Evolutionary conservation across 2,888 invertebrate species (phyloP).

Genomic region (Cancer borealis): DNA sequence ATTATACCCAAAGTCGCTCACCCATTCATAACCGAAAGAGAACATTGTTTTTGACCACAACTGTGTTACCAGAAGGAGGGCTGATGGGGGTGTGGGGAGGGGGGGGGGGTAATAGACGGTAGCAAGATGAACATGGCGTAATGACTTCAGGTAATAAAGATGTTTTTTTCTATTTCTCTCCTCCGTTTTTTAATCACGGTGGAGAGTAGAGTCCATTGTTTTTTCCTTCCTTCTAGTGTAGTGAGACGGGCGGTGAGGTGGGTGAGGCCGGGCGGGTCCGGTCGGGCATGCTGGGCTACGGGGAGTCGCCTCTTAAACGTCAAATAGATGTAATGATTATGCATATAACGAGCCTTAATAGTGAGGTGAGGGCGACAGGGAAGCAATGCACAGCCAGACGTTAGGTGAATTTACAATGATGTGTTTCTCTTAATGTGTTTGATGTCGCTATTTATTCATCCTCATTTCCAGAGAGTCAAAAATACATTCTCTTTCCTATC

Average conservation of each 20-base stretch:
- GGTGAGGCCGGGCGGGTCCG: too few species aligned
- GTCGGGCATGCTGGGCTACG: background rate
- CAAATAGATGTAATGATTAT: background rate
- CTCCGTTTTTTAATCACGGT: too few species aligned
- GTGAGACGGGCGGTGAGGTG: too few species aligned
- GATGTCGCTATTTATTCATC: background rate
- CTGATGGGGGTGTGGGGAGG: background rate
- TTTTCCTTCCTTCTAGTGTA: too few species aligned
- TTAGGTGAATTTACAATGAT: background rate
- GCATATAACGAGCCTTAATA: slow-evolving; percentile 10
- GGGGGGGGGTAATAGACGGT: background rate
- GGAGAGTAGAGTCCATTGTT: too few species aligned
- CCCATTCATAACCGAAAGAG: background rate
- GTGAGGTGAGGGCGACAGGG: background rate
- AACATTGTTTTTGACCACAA: background rate
- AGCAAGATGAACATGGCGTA: background rate
- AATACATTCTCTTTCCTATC: too few species aligned
- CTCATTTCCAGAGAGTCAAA: background rate
- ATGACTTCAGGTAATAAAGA: background rate
- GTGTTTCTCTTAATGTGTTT: slow-evolving; percentile 5
- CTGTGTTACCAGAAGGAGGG: background rate
- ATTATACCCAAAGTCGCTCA: slow-evolving; percentile 5
- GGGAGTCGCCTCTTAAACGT: background rate
- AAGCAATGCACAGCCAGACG: background rate
- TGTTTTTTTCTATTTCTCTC: too few species aligned